These are phyloP conservation scores for Cossypha dichroa DNA, from an alignment of 2,797 vertebrate genomes.

Conservation along the genomic window DNA sequence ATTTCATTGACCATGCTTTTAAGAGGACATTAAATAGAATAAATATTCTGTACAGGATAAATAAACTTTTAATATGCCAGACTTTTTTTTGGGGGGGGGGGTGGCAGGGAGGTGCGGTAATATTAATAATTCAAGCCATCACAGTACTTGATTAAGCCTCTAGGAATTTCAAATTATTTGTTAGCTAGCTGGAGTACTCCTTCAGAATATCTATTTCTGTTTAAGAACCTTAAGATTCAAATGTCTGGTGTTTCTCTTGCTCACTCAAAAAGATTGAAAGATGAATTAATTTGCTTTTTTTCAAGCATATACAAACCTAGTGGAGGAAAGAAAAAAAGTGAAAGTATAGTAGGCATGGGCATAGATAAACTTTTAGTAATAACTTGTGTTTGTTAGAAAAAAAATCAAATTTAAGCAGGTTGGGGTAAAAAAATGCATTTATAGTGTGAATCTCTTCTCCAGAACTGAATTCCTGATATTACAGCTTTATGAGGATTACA, in stretches of 20 bases:
- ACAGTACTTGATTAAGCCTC: not conserved
- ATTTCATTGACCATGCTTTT: not conserved
- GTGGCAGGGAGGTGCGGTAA: too few species aligned
- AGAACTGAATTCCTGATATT: not conserved
- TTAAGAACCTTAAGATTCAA: not conserved
- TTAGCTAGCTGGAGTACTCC: not conserved
- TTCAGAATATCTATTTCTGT: not conserved
- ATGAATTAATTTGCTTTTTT: not conserved
- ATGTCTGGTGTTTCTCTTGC: not conserved
- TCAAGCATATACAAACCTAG: not conserved
- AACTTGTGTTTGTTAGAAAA: not conserved
- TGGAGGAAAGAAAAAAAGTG: not conserved
- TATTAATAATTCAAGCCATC: not conserved
- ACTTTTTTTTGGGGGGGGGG: not conserved
- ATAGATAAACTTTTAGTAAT: not conserved
- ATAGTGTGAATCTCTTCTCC: rapidly evolving
- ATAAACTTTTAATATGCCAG: not conserved
- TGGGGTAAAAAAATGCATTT: not conserved
- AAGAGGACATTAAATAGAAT: not conserved
- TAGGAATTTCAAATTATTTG: not conserved
- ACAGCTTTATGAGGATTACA: not conserved
- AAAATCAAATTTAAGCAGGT: not conserved
- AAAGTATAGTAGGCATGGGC: not conserved
- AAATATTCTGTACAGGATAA: not conserved
- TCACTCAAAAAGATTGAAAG: not conserved